A percentile compares a stretch with the other conserved stretches of the same genome.
Conservation (phyloP, 1,140 invertebrate species). For the Grapholita molesta region DNA sequence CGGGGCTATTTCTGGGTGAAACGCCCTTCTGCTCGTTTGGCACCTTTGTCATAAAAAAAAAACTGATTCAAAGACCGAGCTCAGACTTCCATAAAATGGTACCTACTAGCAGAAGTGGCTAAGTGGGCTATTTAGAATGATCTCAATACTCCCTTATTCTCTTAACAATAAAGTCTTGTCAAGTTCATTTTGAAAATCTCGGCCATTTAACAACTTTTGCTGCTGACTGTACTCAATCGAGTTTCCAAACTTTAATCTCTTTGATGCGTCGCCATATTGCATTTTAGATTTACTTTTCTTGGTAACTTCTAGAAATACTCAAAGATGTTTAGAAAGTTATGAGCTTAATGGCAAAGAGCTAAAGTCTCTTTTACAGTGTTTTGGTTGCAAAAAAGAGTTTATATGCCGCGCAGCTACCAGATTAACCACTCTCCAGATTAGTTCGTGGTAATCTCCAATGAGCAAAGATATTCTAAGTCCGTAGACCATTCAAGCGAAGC, state of each 20-base stretch:
- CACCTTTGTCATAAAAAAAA: too few species aligned
- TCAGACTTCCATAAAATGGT: too few species aligned
- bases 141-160: too few species aligned
- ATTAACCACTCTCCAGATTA: conserved; percentile 1
- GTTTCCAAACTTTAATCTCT: not conserved
- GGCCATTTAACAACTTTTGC: too few species aligned
- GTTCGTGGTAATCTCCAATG: not conserved
- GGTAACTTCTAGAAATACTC: not conserved
- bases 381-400: not conserved
- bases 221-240: not conserved
- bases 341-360: not conserved
- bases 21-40: too few species aligned
- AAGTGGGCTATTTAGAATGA: too few species aligned
- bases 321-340: not conserved
- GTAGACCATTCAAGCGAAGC: not conserved
- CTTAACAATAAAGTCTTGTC: too few species aligned
- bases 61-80: too few species aligned
- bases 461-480: not conserved
- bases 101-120: too few species aligned
- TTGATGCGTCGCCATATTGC: not conserved
- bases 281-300: not conserved
- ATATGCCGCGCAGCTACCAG: not conserved
- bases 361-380: not conserved
- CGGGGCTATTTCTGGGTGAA: too few species aligned
- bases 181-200: too few species aligned